Evolutionary conservation across 2,888 invertebrate genomes (phyloP).

Genomic region (Agonopterix arenella): DNA sequence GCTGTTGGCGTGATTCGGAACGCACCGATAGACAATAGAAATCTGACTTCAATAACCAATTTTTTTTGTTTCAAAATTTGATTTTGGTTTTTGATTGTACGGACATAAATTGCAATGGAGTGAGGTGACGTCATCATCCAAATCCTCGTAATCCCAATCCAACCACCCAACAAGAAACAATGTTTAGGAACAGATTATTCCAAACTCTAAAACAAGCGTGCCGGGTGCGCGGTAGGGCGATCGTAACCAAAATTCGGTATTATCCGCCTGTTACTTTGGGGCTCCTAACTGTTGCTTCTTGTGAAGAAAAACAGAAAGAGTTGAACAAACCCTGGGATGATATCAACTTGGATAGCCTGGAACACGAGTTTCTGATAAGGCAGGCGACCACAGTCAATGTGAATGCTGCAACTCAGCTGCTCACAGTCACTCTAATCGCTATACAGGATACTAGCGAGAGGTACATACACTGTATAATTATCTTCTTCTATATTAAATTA

Average conservation of each 20-base stretch:
- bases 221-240: constrained; percentile 25
- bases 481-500: too few relatives aligned
- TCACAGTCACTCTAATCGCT: constrained; percentile 72
- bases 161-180: constrained; percentile 7
- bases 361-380: constrained; percentile 70
- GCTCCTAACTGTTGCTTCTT: constrained; percentile 38
- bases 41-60: too few relatives aligned
- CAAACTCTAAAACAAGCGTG: constrained; percentile 31
- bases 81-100: too few relatives aligned
- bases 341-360: constrained; percentile 41
- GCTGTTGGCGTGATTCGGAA: too few relatives aligned
- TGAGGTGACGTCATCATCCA: too few relatives aligned
- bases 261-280: constrained; percentile 43
- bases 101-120: too few relatives aligned
- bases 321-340: constrained; percentile 11
- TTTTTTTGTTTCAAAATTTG: too few relatives aligned
- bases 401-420: constrained; percentile 72
- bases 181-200: constrained; percentile 48
- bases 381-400: constrained; percentile 73
- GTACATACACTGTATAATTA: constrained; percentile 24
- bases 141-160: not conserved
- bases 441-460: constrained; percentile 72
- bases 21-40: too few relatives aligned
- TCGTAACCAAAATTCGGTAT: constrained; percentile 31
- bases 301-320: constrained; percentile 37